These are phyloP conservation scores for Masticophis lateralis DNA, from an alignment of 2,797 vertebrate species.

Conservation along the genomic window DNA sequence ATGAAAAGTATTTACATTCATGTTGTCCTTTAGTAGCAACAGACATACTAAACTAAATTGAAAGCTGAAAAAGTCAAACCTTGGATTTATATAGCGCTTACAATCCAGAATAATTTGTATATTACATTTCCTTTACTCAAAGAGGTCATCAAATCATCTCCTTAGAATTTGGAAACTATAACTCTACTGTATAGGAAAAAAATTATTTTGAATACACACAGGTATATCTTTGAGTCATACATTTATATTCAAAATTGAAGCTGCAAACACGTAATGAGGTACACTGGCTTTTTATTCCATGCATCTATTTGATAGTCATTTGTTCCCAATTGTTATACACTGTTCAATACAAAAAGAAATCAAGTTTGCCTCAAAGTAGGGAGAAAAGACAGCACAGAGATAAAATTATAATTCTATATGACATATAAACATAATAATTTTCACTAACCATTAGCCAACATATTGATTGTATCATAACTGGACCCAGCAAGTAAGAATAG, in stretches of 20 bases:
- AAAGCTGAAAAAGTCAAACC: background rate
- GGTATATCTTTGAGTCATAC: background rate
- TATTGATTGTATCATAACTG: constrained; percentile 1
- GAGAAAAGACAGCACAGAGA: constrained; percentile 60
- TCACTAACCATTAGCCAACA: background rate
- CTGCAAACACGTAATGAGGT: constrained; percentile 70
- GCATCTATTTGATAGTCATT: constrained; percentile 87
- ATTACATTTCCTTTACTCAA: background rate
- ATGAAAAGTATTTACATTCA: background rate
- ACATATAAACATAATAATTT: constrained; percentile 32
- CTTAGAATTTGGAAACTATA: background rate
- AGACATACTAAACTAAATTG: background rate
- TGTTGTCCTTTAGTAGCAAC: background rate
- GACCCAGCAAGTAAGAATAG: constrained; percentile 13
- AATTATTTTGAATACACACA: background rate
- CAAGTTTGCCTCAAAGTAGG: constrained; percentile 77
- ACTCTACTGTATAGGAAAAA: background rate
- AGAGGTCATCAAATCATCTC: background rate
- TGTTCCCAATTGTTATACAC: constrained; percentile 83
- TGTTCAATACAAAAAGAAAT: constrained; percentile 80
- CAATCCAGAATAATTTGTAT: background rate
- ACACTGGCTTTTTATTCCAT: constrained; percentile 97
- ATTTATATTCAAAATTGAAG: background rate
- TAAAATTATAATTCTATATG: constrained; percentile 49
- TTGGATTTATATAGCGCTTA: background rate